These are phyloP conservation scores for Dromococcyx pavoninus DNA, from an alignment of 2,797 vertebrate genomes.

Conservation along the genomic window DNA sequence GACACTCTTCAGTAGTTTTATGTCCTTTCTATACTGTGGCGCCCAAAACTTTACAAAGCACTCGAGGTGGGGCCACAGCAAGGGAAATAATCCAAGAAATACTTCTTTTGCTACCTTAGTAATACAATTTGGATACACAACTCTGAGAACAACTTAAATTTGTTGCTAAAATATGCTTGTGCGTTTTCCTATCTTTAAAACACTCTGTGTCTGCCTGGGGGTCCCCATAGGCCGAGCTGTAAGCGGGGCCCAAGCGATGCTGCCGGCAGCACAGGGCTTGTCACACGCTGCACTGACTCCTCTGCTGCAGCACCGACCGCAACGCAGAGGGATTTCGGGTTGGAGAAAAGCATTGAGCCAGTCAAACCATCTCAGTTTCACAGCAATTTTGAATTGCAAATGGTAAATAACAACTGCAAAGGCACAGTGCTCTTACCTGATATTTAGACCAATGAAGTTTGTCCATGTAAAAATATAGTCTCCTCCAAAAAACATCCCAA, in stretches of 20 bases:
- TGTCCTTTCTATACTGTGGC: too few relatives aligned
- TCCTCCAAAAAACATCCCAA: constrained; percentile 96
- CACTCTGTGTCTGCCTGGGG: background rate
- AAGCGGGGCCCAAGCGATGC: background rate
- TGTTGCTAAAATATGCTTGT: background rate
- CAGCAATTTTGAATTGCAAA: accelerated
- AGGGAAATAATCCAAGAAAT: background rate
- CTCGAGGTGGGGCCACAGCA: too few relatives aligned
- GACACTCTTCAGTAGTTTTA: too few relatives aligned
- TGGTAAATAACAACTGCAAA: accelerated
- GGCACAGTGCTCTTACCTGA: constrained; percentile 79
- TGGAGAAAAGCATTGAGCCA: too few relatives aligned
- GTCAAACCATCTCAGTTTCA: background rate
- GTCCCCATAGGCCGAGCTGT: background rate
- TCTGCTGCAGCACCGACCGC: background rate
- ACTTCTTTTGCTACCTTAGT: background rate
- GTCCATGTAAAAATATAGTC: constrained; percentile 99
- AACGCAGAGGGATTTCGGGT: too few relatives aligned
- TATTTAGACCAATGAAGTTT: constrained; percentile 95
- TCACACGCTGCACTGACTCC: too few relatives aligned
- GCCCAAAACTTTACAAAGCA: too few relatives aligned
- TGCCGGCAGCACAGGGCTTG: too few relatives aligned
- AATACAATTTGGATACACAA: accelerated
- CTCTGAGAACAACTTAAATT: background rate
- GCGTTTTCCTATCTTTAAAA: background rate